These are phyloP conservation scores for Anagyrus pseudococci DNA, from an alignment of 2,888 invertebrate species.

Conservation along the genomic window DNA sequence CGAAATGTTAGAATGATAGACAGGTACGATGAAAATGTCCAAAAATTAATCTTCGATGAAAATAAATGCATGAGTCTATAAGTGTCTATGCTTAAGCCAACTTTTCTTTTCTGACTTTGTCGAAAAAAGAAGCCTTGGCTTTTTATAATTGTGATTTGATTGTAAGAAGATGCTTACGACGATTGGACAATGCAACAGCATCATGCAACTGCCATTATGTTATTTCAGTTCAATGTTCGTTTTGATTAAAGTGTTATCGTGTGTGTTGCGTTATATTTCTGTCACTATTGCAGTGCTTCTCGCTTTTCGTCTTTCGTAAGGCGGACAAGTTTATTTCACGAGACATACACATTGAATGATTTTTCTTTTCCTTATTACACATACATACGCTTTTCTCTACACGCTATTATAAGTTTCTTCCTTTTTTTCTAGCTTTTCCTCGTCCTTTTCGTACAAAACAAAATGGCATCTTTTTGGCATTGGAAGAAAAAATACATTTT, in stretches of 20 bases:
- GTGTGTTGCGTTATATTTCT: too few species aligned
- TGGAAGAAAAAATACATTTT: conserved; percentile 61
- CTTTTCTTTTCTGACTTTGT: too few species aligned
- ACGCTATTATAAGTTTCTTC: conserved; percentile 38
- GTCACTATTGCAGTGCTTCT: conserved; percentile 51
- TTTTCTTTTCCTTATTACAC: conserved; percentile 48
- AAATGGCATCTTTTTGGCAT: conserved; percentile 62
- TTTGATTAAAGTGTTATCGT: too few species aligned
- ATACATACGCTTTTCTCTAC: conserved; percentile 49
- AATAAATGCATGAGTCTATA: too few species aligned
- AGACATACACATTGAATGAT: conserved; percentile 54
- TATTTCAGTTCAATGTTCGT: too few species aligned
- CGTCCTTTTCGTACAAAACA: conserved; percentile 57
- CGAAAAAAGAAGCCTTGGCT: too few species aligned
- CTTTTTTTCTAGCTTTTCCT: conserved; percentile 51
- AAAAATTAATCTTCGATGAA: conserved; percentile 22
- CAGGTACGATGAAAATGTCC: conserved; percentile 31
- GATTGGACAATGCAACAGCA: too few species aligned
- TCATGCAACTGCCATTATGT: too few species aligned
- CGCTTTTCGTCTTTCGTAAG: conserved; percentile 55
- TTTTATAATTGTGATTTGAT: too few species aligned
- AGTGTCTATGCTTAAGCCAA: too few species aligned
- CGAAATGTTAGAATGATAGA: conserved; percentile 31
- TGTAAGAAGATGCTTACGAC: too few species aligned
- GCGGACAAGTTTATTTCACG: conserved; percentile 57